Evolutionary conservation across 2,113 vertebrate genomes (phyloP).

Genomic region (Hypocryptadius cinnamomeus): DNA sequence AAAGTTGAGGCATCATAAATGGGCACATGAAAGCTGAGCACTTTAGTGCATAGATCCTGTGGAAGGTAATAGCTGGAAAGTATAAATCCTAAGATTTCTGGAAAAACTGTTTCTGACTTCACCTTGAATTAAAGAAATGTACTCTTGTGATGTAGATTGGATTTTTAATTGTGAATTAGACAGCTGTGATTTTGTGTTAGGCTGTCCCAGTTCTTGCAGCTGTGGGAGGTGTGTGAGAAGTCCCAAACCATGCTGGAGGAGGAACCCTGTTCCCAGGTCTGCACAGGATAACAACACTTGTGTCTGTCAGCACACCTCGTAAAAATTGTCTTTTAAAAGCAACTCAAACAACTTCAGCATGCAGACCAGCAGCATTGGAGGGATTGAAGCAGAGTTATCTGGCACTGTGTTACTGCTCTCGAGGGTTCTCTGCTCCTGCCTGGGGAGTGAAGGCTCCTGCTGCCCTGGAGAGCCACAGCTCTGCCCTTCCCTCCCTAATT

Average conservation of each 20-base stretch:
- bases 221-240: background rate
- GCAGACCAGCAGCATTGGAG: background rate
- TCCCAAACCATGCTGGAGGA: background rate
- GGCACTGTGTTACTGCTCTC: background rate
- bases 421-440: background rate
- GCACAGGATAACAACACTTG: background rate
- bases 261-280: background rate
- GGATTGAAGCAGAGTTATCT: fast-evolving
- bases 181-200: background rate
- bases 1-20: background rate
- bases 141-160: background rate
- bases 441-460: background rate
- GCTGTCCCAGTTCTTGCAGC: background rate
- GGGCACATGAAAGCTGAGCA: background rate
- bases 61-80: background rate
- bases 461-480: background rate
- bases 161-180: background rate
- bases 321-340: background rate
- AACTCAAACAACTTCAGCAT: background rate
- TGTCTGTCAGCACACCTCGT: background rate
- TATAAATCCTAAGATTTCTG: background rate
- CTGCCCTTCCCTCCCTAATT: background rate
- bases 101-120: background rate
- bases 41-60: background rate
- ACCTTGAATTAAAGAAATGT: background rate